Percentiles rank a stretch among this genome's conserved stretches.
phyloP scores from a whole-genome alignment of 1,140 invertebrate genomes.

The Chionoecetes opilio region DNA sequence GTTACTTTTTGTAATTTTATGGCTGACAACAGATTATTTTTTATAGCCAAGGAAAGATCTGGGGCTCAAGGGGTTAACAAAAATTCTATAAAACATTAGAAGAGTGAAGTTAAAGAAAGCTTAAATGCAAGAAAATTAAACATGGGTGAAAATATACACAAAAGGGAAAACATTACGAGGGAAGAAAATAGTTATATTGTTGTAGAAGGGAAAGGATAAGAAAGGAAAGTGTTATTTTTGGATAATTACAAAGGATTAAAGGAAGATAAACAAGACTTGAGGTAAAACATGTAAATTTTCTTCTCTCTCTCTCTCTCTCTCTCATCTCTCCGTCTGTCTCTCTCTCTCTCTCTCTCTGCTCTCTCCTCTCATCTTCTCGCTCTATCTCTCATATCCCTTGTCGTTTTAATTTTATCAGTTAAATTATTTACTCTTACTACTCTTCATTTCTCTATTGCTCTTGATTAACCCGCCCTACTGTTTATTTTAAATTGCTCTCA shows the following conservation, averaged over 20 bases:
- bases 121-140: background rate
- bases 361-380: background rate
- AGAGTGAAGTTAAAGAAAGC: background rate
- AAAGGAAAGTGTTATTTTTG: background rate
- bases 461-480: too few species aligned
- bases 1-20: too few species aligned
- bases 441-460: too few species aligned
- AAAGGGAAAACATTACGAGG: background rate
- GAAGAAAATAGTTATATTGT: background rate
- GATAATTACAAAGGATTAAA: background rate
- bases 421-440: too few species aligned
- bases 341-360: slow-evolving; percentile 27
- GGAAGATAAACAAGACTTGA: background rate
- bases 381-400: background rate
- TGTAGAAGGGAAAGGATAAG: background rate
- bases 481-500: too few species aligned
- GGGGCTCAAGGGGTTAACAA: too few species aligned
- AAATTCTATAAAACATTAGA: too few species aligned
- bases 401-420: too few species aligned
- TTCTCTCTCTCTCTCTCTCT: slow-evolving; percentile 10
- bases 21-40: too few species aligned
- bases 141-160: background rate
- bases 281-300: background rate
- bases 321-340: slow-evolving; percentile 4
- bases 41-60: too few species aligned